Conservation (phyloP, 2,888 invertebrate species). For the Archips crataeganus region DNA sequence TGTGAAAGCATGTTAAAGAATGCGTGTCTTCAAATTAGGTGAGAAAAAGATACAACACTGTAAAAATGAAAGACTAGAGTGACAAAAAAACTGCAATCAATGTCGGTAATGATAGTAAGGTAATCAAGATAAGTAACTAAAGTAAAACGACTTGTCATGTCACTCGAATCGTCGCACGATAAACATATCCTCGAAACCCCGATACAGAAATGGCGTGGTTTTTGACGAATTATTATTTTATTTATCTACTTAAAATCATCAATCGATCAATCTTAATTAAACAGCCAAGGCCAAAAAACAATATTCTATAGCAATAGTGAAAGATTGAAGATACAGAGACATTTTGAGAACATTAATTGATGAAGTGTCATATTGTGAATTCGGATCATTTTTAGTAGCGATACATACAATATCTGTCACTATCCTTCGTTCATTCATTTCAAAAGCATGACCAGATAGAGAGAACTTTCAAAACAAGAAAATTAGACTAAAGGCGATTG, state of each 20-base stretch:
- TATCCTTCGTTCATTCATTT: slow-evolving; percentile 70
- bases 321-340: slow-evolving; percentile 44
- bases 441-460: slow-evolving; percentile 54
- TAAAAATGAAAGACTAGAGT: background rate
- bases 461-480: slow-evolving; percentile 41
- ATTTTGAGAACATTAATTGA: slow-evolving; percentile 69
- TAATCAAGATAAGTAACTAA: background rate
- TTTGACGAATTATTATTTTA: slow-evolving; percentile 21
- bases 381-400: slow-evolving; percentile 74
- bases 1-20: slow-evolving; percentile 14
- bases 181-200: background rate
- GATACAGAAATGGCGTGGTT: background rate
- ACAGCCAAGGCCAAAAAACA: slow-evolving; percentile 17
- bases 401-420: slow-evolving; percentile 74
- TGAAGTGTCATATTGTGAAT: slow-evolving; percentile 72
- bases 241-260: slow-evolving; percentile 31
- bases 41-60: background rate
- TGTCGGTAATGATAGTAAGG: background rate
- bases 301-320: slow-evolving; percentile 11
- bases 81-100: background rate
- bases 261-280: slow-evolving; percentile 37
- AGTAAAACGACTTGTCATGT: background rate
- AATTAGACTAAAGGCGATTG: slow-evolving; percentile 51
- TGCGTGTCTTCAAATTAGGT: background rate
- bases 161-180: background rate